Conservation (phyloP, 2,888 invertebrate genomes). For the Busseola fusca region DNA sequence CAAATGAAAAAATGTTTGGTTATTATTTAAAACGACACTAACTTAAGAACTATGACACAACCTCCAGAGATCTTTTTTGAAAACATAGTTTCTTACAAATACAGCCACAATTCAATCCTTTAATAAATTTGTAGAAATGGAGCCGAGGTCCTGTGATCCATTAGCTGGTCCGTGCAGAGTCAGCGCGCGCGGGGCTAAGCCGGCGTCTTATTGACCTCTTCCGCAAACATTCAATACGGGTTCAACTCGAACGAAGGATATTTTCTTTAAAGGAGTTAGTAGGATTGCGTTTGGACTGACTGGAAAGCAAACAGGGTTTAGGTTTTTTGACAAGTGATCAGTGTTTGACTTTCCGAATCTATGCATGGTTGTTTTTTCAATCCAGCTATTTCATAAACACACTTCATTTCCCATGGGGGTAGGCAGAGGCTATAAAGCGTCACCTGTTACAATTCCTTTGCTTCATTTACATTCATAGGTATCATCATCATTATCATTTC, state of each 20-base stretch:
- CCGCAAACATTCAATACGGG: slow-evolving; percentile 45
- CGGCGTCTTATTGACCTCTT: slow-evolving; percentile 55
- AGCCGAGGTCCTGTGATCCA: slow-evolving; percentile 40
- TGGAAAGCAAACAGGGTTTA: slow-evolving; percentile 1
- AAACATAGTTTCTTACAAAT: slow-evolving; percentile 20
- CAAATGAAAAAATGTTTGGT: background rate
- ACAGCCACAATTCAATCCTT: slow-evolving; percentile 21
- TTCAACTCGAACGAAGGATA: slow-evolving; percentile 8
- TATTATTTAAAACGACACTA: background rate
- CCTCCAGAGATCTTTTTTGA: background rate
- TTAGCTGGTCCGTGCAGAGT: slow-evolving; percentile 52
- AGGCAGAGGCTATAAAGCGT: background rate
- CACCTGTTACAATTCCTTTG: no score
- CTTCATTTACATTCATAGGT: no score
- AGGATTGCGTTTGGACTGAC: slow-evolving; percentile 7
- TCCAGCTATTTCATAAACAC: background rate
- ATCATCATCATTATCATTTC: no score
- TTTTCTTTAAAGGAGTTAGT: slow-evolving; percentile 44
- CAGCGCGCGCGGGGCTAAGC: slow-evolving; percentile 50
- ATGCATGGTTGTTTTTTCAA: background rate
- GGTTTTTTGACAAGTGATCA: background rate
- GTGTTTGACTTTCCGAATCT: background rate
- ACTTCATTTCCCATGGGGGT: no score
- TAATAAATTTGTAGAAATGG: slow-evolving; percentile 47
- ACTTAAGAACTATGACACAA: background rate